phyloP scores from a whole-genome alignment of 1,140 invertebrate species.

The Cydia pomonella region DNA sequence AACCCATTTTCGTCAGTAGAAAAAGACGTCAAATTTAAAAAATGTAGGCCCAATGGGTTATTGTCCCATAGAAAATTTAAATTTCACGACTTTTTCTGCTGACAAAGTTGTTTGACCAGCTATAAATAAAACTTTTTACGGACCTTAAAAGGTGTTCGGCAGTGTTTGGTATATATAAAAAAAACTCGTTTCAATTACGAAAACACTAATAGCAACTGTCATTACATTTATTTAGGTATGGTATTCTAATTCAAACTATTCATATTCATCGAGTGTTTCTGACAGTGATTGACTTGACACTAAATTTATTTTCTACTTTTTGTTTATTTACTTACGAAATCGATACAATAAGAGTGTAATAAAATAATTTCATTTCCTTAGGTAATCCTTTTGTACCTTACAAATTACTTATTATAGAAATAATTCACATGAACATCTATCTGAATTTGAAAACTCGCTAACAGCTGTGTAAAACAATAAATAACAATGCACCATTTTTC shows the following conservation, averaged over 20 bases:
- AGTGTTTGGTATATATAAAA: too few relatives aligned
- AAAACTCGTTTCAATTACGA: not conserved
- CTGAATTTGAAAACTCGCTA: not conserved
- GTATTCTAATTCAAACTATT: too few relatives aligned
- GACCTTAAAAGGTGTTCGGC: too few relatives aligned
- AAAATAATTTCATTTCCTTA: not conserved
- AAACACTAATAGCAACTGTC: not conserved
- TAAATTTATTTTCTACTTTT: constrained; percentile 2
- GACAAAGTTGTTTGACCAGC: too few relatives aligned
- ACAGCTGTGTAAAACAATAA: constrained; percentile 1
- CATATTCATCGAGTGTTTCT: not conserved
- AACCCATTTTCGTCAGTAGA: too few relatives aligned
- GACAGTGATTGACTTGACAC: not conserved
- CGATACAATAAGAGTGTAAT: not conserved
- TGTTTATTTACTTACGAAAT: constrained; percentile 17
- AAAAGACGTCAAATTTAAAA: too few relatives aligned
- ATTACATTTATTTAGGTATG: not conserved
- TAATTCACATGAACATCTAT: not conserved
- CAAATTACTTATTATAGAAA: not conserved
- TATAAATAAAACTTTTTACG: too few relatives aligned
- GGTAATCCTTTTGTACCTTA: not conserved
- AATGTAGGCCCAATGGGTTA: too few relatives aligned
- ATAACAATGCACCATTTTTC: not conserved
- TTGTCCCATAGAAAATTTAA: too few relatives aligned
- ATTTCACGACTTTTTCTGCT: too few relatives aligned